Evolutionary conservation across 2,113 vertebrate genomes (phyloP), one percentile per base, ranked within the genome.

Genomic region (Brevimyrus niger): DNA sequence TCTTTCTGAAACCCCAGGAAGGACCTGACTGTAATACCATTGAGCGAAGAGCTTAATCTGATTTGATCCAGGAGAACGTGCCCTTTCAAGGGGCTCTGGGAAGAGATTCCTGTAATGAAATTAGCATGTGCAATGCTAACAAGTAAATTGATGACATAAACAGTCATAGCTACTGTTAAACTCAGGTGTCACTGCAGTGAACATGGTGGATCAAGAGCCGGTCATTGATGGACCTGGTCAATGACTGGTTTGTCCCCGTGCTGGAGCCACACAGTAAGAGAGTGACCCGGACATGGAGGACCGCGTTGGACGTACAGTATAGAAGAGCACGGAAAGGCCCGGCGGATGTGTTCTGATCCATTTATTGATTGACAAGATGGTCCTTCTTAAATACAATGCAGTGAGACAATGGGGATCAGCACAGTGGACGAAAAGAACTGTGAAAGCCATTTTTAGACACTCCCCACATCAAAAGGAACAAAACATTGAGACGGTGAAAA

Each of bases 391-490:
- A 91, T 92, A 90, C 90, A 91, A 92, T 90, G 91, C 90, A 80
- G 86, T 46, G 90, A 92, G 90, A 92, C 87, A 89, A 85, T 92
- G 88, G 89, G 91, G 92, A 87, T 65, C 91, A 92, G 92, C 90
- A 92, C 90, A 92, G 90, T 92, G 82, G 91, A 92, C 91, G 91
- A 93, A 94, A 93, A 92, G 92, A 89, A 86, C 91, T 92, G 90
- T 91, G 92, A 94, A 89, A 89, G 38, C 50, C 51, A 58, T 55
- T 84, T 69, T 84, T 85, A 47, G 19, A 35, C n/a, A 35, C 65
- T 48, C 88, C 69, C 73, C 35, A n/a, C 73, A 83, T 35, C 44
- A 85, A 61, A 47, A 73, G 65, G 7, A 69, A 47, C 13, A 47
- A 73, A 89, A 84, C 35, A 84, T 61, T 58, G 55, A 89, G 76